Conservation (phyloP, 2,888 invertebrate species). For the Athalia rosae region DNA sequence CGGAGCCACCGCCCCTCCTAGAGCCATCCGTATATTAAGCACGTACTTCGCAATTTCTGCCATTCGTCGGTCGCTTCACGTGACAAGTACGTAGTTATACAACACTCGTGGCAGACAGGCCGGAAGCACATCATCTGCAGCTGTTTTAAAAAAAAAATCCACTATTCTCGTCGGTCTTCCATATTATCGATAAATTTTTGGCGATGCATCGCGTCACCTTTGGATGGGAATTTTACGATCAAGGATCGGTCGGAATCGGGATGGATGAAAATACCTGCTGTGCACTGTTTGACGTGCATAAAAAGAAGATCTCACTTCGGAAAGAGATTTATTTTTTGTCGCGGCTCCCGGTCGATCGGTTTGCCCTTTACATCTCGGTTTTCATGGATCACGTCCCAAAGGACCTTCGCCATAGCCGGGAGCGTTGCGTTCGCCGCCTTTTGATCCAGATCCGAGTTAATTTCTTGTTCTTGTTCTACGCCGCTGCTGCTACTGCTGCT, state of each 20-base stretch:
- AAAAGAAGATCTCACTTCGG: background rate
- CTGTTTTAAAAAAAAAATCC: too few species aligned
- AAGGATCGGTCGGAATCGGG: conserved; percentile 30
- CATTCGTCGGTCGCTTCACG: background rate
- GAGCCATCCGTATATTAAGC: background rate
- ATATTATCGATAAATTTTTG: too few species aligned
- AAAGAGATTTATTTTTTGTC: conserved; percentile 5
- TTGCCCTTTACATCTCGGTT: conserved; percentile 4
- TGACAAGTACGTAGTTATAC: too few species aligned
- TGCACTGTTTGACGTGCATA: conserved; percentile 11
- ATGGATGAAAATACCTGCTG: background rate
- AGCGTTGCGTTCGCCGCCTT: conserved; percentile 16
- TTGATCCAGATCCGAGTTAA: conserved; percentile 31
- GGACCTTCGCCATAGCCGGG: too few species aligned
- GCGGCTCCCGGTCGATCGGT: conserved; percentile 19
- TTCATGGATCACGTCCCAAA: conserved; percentile 17
- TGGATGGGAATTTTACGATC: conserved; percentile 14
- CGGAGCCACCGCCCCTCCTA: background rate
- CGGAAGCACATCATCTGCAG: too few species aligned
- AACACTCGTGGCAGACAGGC: too few species aligned
- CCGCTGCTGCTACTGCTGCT: background rate
- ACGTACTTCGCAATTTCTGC: background rate
- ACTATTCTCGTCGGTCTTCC: too few species aligned
- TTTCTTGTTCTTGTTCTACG: conserved; percentile 15
- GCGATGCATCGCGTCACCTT: background rate